Evolutionary conservation across 2,113 vertebrate genomes (phyloP).

Genomic region (Rostratula benghalensis): DNA sequence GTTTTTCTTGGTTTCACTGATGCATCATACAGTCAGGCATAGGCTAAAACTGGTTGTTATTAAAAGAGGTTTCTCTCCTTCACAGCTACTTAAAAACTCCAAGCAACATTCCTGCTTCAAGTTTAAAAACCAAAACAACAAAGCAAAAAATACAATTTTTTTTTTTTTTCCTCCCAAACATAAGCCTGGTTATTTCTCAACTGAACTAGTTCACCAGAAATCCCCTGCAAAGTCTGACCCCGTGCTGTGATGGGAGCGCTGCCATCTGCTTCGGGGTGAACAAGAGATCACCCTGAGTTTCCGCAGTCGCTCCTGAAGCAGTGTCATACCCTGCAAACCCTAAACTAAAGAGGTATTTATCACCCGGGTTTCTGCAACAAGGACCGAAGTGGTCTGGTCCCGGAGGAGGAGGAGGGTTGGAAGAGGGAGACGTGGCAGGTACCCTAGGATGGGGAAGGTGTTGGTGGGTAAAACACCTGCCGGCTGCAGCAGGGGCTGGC

Average conservation of each 20-base stretch:
- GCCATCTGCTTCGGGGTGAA: rapidly evolving
- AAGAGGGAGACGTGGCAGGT: not conserved
- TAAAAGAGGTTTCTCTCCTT: not conserved
- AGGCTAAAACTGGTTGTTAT: not conserved
- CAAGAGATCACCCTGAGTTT: not conserved
- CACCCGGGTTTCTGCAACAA: not conserved
- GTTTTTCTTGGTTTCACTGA: not conserved
- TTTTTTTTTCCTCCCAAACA: not conserved
- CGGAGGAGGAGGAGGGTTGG: not conserved
- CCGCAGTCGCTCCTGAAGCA: not conserved
- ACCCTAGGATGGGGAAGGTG: rapidly evolving
- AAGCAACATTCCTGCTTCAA: not conserved
- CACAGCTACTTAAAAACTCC: not conserved
- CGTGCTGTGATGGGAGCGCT: rapidly evolving
- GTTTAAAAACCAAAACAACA: not conserved
- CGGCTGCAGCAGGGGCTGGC: not conserved
- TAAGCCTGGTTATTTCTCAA: not conserved
- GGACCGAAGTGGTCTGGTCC: not conserved
- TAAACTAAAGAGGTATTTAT: not conserved
- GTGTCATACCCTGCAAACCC: not conserved
- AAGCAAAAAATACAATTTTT: rapidly evolving
- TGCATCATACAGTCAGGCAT: not conserved
- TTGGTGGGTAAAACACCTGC: not conserved
- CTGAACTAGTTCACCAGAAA: not conserved
- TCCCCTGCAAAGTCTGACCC: not conserved